These are phyloP conservation scores for Eutrigla gurnardus DNA, from an alignment of 2,797 vertebrate genomes.

Conservation along the genomic window DNA sequence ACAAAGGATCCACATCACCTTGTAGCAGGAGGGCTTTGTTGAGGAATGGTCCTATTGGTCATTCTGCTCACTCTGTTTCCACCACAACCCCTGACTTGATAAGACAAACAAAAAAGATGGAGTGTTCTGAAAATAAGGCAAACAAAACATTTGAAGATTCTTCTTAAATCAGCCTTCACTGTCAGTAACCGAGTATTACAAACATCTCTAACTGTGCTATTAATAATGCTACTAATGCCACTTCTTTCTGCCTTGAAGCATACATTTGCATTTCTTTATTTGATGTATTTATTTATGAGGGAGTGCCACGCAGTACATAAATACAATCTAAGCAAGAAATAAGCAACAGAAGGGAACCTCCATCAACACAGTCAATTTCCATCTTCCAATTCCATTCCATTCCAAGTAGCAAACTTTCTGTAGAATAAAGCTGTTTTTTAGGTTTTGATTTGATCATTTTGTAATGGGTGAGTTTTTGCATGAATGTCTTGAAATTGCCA, in stretches of 20 bases:
- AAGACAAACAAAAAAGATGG: neutral
- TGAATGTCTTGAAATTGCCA: neutral
- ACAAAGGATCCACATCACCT: neutral
- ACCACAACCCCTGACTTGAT: neutral
- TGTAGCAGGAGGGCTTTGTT: neutral
- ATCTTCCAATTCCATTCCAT: too few relatives aligned
- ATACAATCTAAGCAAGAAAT: too few relatives aligned
- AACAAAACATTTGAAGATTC: neutral
- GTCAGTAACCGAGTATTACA: neutral
- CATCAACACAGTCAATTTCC: too few relatives aligned
- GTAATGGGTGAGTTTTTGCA: neutral
- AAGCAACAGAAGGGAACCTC: too few relatives aligned
- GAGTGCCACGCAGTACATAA: too few relatives aligned
- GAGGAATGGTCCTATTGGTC: neutral
- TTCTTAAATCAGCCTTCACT: neutral
- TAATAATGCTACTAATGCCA: too few relatives aligned
- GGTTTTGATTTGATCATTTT: too few relatives aligned
- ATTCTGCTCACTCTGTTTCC: neutral
- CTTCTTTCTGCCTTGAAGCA: too few relatives aligned
- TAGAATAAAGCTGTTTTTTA: too few relatives aligned
- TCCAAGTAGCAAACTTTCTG: too few relatives aligned
- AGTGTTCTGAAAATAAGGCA: neutral
- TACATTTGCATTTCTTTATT: too few relatives aligned
- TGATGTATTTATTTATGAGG: too few relatives aligned
- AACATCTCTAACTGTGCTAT: neutral